A percentile compares a stretch with the other conserved stretches of the same genome.
Evolutionary conservation across 2,113 vertebrate species (phyloP).

Genomic region (Varanus komodoensis): DNA sequence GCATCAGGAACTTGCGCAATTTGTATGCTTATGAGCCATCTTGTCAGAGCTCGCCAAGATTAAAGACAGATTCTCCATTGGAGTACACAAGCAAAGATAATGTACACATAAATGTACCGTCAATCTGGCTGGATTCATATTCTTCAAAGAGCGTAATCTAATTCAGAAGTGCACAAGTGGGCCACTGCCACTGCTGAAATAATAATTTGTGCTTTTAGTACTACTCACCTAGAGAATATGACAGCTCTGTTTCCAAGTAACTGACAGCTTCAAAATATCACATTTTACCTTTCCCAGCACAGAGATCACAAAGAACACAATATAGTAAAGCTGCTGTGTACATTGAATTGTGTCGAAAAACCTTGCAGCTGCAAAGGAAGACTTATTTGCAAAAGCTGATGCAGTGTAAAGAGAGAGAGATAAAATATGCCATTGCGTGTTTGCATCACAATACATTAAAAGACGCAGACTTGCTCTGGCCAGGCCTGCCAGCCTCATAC

Average conservation of each 20-base stretch:
- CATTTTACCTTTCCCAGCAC: conserved; percentile 13
- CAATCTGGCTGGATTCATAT: conserved; percentile 55
- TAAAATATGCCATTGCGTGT: conserved; percentile 34
- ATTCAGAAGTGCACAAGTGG: conserved; percentile 55
- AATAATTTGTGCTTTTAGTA: conserved; percentile 26
- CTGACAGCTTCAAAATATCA: conserved; percentile 17
- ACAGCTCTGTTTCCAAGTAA: conserved; percentile 14
- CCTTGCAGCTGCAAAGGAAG: conserved; percentile 29
- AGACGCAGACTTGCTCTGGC: conserved; percentile 25
- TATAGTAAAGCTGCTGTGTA: conserved; percentile 9
- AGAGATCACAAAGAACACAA: conserved; percentile 3
- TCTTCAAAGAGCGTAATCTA: conserved; percentile 59
- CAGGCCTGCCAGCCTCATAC: conserved; percentile 27
- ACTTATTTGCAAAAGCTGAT: conserved; percentile 24
- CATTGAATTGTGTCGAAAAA: conserved; percentile 31
- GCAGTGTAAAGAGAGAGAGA: conserved; percentile 46
- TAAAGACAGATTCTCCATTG: conserved; percentile 61
- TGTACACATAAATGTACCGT: conserved; percentile 56
- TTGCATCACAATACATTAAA: background rate
- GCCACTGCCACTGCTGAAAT: conserved; percentile 23
- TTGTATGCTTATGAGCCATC: conserved; percentile 68
- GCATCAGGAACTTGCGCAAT: conserved; percentile 62
- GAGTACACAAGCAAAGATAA: conserved; percentile 61
- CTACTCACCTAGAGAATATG: conserved; percentile 24
- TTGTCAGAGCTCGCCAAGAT: conserved; percentile 55